Conservation (phyloP, 2,888 invertebrate genomes). For the Hemithea aestivaria region DNA sequence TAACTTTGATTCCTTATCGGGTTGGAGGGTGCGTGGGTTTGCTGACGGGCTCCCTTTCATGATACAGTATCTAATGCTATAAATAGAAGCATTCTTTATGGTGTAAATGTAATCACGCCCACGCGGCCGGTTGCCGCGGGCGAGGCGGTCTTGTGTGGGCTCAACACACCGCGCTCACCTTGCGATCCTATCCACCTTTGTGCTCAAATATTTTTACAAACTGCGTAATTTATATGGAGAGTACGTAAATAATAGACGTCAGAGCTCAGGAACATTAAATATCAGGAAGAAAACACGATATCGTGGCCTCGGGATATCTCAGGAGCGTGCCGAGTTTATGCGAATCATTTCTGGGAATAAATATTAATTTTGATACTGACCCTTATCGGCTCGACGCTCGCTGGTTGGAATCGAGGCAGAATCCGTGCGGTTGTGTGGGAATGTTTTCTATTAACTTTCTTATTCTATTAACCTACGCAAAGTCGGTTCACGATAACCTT, state of each 20-base stretch:
- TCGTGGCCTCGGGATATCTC: not conserved
- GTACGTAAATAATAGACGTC: conserved; percentile 8
- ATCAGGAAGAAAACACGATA: not conserved
- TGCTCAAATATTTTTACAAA: conserved; percentile 2
- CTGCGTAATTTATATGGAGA: conserved; percentile 7
- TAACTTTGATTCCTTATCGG: conserved; percentile 29
- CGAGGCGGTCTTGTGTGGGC: conserved; percentile 21
- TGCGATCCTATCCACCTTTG: conserved; percentile 4
- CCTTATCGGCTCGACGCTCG: no score
- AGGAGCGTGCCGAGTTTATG: not conserved
- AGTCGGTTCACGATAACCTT: conserved; percentile 12
- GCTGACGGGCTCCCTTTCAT: conserved; percentile 49
- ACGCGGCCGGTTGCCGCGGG: conserved; percentile 36
- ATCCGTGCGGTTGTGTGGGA: conserved; percentile 3
- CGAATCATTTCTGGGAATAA: not conserved
- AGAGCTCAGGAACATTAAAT: conserved; percentile 3
- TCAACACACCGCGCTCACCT: conserved; percentile 8
- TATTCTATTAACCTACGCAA: conserved; percentile 4
- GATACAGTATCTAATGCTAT: conserved; percentile 51
- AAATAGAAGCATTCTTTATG: conserved; percentile 62
- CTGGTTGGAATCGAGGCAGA: not conserved
- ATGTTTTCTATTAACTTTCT: conserved; percentile 17
- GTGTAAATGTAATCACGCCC: conserved; percentile 59
- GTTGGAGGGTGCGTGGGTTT: conserved; percentile 24
- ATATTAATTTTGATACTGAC: no score